phyloP scores from a whole-genome alignment of 2,113 vertebrate genomes.

The Maccullochella peelii region DNA sequence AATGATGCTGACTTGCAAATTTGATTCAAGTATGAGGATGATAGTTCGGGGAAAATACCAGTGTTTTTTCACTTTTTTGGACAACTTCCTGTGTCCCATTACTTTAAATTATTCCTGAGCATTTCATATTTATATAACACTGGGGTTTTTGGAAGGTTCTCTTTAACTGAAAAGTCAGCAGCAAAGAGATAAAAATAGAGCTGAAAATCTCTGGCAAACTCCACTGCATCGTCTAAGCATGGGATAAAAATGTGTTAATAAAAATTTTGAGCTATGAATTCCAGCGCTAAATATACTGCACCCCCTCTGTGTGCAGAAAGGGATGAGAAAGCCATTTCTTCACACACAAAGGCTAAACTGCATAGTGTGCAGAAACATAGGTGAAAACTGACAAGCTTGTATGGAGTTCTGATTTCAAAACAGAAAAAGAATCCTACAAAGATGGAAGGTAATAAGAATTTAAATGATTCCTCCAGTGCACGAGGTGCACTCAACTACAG shows the following conservation, averaged over 20 bases:
- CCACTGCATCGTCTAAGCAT: background rate
- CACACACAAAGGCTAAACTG: constrained; percentile 49
- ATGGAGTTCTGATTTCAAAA: constrained; percentile 48
- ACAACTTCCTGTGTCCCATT: constrained; percentile 18
- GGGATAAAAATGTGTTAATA: constrained; percentile 36
- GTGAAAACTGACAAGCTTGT: constrained; percentile 40
- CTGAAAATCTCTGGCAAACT: constrained; percentile 20
- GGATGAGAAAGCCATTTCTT: constrained; percentile 51
- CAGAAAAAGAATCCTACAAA: constrained; percentile 30
- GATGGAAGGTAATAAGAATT: constrained; percentile 55
- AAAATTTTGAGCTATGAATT: constrained; percentile 40
- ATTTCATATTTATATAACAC: constrained; percentile 41
- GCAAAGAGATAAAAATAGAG: constrained; percentile 30
- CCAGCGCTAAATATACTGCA: constrained; percentile 34
- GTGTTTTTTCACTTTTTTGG: constrained; percentile 1
- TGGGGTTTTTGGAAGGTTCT: constrained; percentile 24
- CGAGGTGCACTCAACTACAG: constrained; percentile 35
- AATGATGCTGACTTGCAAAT: constrained; percentile 44
- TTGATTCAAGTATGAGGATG: constrained; percentile 9
- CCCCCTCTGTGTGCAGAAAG: constrained; percentile 32
- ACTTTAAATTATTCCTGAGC: constrained; percentile 32
- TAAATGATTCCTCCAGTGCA: constrained; percentile 36
- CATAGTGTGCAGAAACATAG: constrained; percentile 50
- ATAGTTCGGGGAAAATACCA: background rate
- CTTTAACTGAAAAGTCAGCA: constrained; percentile 30